Base-by-base conservation (phyloP, 2,113 vertebrate species). In the Erinaceus europaeus region DNA sequence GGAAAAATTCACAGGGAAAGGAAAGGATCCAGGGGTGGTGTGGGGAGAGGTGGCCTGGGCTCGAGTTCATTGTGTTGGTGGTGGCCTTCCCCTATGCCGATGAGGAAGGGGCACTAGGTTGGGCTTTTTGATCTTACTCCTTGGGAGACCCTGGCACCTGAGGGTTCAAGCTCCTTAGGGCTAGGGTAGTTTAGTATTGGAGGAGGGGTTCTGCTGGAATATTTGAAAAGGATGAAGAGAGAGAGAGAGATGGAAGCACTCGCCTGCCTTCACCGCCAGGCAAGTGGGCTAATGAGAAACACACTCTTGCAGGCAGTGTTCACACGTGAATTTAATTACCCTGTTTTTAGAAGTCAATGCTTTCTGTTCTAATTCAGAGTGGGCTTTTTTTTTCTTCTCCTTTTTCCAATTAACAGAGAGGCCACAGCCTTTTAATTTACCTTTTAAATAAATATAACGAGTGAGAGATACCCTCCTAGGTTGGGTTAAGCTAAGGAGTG, bases 281-380 rank as follows among this genome's bases (percentile, higher is more conserved):
- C 44, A 89, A 95, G 94, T 89, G 94, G 93, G 85, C 91, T 97
- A 97, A 98, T 97, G 95, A 97, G 92, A 97, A 97, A 95, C 97
- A 97, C 95, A 95, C 93, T 87, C 92, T 93, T 92, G 73, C 80
- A 92, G 83, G 84, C 95, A 95, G 44, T 94, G 91, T 97, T 96
- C 95, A 94, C 96, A 97, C 81, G 79, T 96, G 96, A 97, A 95
- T 97, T 96, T 96, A 95, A 96, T 97, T 96, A 95, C 93, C 55
- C 64, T 2, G 77, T 53, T 89, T 94, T 88, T 91, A 52, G 72
- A 64, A 76, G 90, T 94, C 42, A 6, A 57, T 44, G 74, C 82
- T 77, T 77, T 95, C 80, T 89, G 86, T 92, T 93, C 88, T 42
- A 89, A 89, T 92, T 64, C 85, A 93, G 38, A 9, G 40, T 83